Evolutionary conservation across 1,140 invertebrate species (phyloP).

Genomic region (Cydia splendana): DNA sequence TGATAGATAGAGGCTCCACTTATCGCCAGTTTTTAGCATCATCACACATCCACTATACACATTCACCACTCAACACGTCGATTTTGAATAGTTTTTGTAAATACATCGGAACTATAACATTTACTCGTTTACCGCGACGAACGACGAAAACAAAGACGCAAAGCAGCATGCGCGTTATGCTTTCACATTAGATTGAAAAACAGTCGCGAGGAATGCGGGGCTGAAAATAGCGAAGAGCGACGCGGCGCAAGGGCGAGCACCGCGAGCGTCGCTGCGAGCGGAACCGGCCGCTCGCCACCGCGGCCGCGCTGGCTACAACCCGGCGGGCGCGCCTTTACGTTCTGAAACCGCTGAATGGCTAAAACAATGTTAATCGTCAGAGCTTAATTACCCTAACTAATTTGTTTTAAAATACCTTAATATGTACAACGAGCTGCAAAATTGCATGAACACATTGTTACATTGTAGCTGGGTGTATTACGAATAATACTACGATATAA

Average conservation of each 20-base stretch:
- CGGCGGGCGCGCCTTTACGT: slow-evolving; percentile 61
- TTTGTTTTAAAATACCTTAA: too few relatives aligned
- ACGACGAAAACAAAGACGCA: slow-evolving; percentile 61
- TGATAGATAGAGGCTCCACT: slow-evolving; percentile 47
- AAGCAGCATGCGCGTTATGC: slow-evolving; percentile 69
- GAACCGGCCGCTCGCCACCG: slow-evolving; percentile 39
- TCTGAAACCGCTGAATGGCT: background rate
- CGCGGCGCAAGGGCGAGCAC: slow-evolving; percentile 70
- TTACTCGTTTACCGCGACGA: slow-evolving; percentile 40
- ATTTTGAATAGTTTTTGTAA: background rate
- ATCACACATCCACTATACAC: slow-evolving; percentile 30
- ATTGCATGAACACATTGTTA: too few relatives aligned
- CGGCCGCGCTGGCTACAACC: slow-evolving; percentile 38
- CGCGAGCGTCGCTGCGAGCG: slow-evolving; percentile 56
- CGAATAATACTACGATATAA: too few relatives aligned
- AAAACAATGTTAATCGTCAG: background rate
- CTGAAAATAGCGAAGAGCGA: slow-evolving; percentile 78
- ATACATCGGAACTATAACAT: slow-evolving; percentile 16
- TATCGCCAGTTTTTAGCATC: slow-evolving; percentile 47
- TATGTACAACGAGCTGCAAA: too few relatives aligned
- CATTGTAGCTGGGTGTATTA: too few relatives aligned
- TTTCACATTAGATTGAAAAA: slow-evolving; percentile 78
- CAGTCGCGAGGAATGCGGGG: slow-evolving; percentile 75
- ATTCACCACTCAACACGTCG: slow-evolving; percentile 1
- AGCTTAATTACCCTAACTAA: background rate